Base-by-base conservation (phyloP, 23 tunicate species). In the Phallusia fumigata region DNA sequence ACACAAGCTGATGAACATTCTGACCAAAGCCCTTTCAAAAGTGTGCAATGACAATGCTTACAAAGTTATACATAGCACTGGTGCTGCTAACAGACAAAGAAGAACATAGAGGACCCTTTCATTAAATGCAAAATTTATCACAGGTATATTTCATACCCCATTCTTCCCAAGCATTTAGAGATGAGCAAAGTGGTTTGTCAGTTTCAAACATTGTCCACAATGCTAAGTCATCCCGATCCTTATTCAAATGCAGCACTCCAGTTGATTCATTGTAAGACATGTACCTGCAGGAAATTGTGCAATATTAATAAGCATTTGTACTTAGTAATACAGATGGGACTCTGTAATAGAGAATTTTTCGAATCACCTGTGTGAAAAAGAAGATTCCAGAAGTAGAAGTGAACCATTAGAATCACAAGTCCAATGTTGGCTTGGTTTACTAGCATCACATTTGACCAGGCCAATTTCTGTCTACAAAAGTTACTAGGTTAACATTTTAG, bases 21-120 rank as follows among this genome's bases (percentile, higher is more conserved):
- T 21, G 94, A 89, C 94, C 94, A 89, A 30, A 12, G n/a, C 28
- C 84, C 93, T 88, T 40, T 40, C 10, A 40, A 40, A n/a, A n/a
- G n/a, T n/a, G n/a, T n/a, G n/a, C n/a, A n/a, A n/a, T n/a, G n/a
- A n/a, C n/a, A n/a, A n/a, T n/a, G n/a, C n/a, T n/a, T n/a, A n/a
- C n/a, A n/a, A n/a, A n/a, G n/a, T n/a, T n/a, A n/a, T n/a, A n/a
- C n/a, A n/a, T n/a, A n/a, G n/a, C n/a, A n/a, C n/a, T n/a, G n/a
- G n/a, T n/a, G n/a, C n/a, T 40, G 47, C 47, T 3, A 40, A 5
- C 47, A 10, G 47, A 40, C 10, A 40, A 40, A 40, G 10, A 40
- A n/a, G n/a, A n/a, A n/a, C n/a, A n/a, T n/a, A n/a, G n/a, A n/a
- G n/a, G n/a, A n/a, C n/a, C n/a, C n/a, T n/a, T n/a, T n/a, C n/a